Evolutionary conservation across 2,113 vertebrate species (phyloP).

Genomic region (Spheniscus mendiculus): DNA sequence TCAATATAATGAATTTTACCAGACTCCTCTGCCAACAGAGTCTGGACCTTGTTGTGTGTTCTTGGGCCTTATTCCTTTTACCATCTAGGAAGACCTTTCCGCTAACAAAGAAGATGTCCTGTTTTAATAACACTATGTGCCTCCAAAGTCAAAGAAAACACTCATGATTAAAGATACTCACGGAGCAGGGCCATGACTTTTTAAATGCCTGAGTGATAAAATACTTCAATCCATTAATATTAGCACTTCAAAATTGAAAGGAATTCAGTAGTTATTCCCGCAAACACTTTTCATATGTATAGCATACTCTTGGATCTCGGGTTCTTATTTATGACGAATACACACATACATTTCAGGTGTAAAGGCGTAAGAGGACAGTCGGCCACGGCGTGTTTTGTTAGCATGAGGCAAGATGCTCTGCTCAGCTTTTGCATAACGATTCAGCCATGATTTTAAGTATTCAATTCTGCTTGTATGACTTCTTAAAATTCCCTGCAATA

Average conservation of each 20-base stretch:
- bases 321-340: neutral
- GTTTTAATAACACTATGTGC: neutral
- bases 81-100: neutral
- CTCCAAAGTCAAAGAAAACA: neutral
- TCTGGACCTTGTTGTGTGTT: neutral
- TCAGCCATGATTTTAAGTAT: conserved; percentile 79
- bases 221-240: neutral
- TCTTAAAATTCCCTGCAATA: conserved; percentile 83
- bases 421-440: conserved; percentile 74
- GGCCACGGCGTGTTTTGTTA: neutral
- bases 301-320: neutral
- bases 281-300: neutral
- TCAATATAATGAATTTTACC: neutral
- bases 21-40: neutral
- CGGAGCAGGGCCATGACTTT: neutral
- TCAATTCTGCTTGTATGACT: conserved; percentile 79
- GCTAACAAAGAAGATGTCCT: neutral
- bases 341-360: neutral
- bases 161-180: neutral
- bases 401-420: conserved; percentile 39
- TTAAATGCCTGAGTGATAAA: neutral
- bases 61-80: neutral
- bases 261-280: neutral
- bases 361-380: neutral
- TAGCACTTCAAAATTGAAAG: neutral